Evolutionary conservation across 2,888 invertebrate species (phyloP).

Genomic region (Andrena flavipes): DNA sequence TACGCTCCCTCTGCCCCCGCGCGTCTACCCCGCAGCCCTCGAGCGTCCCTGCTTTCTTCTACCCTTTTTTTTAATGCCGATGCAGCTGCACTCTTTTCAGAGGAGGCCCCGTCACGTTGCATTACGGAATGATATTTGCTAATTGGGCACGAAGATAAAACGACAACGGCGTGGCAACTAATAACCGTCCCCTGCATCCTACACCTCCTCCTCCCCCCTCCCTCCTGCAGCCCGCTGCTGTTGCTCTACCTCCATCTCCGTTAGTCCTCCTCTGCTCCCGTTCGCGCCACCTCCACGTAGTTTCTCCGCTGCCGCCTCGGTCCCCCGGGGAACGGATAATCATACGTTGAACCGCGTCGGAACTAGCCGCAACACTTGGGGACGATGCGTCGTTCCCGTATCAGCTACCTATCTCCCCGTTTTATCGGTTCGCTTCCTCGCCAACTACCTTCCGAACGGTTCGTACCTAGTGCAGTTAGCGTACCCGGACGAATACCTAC

Average conservation of each 20-base stretch:
- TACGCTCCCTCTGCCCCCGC: conserved; percentile 7
- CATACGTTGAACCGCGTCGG: conserved; percentile 78
- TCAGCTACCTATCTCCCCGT: conserved; percentile 54
- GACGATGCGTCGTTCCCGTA: conserved; percentile 49
- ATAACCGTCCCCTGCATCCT: conserved; percentile 79
- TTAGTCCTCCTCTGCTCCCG: conserved; percentile 30
- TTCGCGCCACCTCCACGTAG: conserved; percentile 52
- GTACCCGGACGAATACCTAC: conserved; percentile 16
- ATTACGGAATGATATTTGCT: conserved; percentile 84
- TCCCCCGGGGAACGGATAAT: conserved; percentile 80
- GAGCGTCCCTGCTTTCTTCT: conserved; percentile 56
- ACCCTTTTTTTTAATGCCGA: conserved; percentile 63
- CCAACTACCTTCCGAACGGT: conserved; percentile 43
- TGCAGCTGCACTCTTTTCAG: conserved; percentile 75
- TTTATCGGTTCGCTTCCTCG: conserved; percentile 67
- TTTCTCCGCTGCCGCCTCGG: conserved; percentile 45
- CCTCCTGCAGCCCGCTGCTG: conserved; percentile 7
- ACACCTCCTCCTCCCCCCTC: conserved; percentile 30
- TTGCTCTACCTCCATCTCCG: conserved; percentile 16
- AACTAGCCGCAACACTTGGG: conserved; percentile 66
- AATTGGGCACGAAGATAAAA: conserved; percentile 84
- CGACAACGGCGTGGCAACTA: conserved; percentile 79
- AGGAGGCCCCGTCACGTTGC: conserved; percentile 81
- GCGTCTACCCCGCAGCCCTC: conserved; percentile 34
- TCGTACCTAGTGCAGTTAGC: conserved; percentile 1